A percentile compares a stretch with the other conserved stretches of the same genome.
phyloP scores from a whole-genome alignment of 2,797 vertebrate species.

The Margarornis squamiger region DNA sequence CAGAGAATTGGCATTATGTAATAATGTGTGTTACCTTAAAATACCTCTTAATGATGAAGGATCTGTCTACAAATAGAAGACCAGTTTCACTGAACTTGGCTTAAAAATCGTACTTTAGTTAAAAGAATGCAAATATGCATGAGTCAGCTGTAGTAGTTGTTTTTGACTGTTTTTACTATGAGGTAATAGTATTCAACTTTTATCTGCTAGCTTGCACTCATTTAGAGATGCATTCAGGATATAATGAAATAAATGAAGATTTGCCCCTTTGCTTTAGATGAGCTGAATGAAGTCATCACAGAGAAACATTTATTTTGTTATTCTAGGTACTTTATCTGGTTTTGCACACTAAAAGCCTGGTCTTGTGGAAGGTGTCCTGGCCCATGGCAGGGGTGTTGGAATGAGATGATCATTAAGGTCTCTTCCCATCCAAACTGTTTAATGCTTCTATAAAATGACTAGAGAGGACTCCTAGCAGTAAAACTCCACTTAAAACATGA shows the following conservation, averaged over 20 bases:
- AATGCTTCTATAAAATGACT: not conserved
- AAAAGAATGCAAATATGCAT: not conserved
- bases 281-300: not conserved
- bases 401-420: not conserved
- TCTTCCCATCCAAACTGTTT: not conserved
- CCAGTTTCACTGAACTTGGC: not conserved
- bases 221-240: not conserved
- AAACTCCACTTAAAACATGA: not conserved
- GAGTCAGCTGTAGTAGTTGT: not conserved
- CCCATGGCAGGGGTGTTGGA: not conserved
- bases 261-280: not conserved
- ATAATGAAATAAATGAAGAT: not conserved
- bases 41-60: not conserved
- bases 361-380: not conserved
- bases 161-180: not conserved
- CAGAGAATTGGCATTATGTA: not conserved
- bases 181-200: not conserved
- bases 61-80: not conserved
- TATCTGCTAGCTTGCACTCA: not conserved
- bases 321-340: not conserved
- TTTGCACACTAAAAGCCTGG: not conserved
- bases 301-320: not conserved
- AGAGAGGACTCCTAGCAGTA: not conserved
- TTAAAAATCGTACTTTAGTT: not conserved
- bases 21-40: conserved; percentile 2